phyloP scores from a whole-genome alignment of 2,797 vertebrate species.

The Luscinia megarhynchos region DNA sequence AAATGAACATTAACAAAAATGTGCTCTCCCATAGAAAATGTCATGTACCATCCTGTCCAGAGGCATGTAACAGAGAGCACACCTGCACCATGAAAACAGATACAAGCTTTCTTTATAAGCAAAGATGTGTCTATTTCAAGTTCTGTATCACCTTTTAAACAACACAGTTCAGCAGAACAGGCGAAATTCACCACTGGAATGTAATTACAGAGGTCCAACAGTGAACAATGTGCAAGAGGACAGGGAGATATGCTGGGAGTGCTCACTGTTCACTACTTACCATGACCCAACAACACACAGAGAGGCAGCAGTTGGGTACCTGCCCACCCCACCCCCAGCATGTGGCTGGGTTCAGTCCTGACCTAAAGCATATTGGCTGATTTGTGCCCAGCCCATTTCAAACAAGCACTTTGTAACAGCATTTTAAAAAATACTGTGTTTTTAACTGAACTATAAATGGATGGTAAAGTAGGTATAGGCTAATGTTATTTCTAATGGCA shows the following conservation, averaged over 20 bases:
- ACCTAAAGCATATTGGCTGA: background rate
- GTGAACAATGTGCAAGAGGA: background rate
- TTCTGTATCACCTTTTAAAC: background rate
- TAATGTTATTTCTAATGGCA: background rate
- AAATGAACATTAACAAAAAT: background rate
- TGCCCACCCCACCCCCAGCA: background rate
- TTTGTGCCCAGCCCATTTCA: background rate
- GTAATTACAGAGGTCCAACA: background rate
- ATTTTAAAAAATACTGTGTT: background rate
- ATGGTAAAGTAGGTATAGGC: background rate
- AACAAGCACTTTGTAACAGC: background rate
- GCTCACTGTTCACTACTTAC: accelerated
- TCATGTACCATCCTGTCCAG: background rate
- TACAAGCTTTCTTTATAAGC: background rate
- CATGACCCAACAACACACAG: background rate
- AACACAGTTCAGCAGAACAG: background rate
- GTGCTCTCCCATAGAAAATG: background rate
- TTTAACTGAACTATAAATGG: background rate
- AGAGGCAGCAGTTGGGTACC: background rate
- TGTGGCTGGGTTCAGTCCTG: background rate
- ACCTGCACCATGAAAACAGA: background rate
- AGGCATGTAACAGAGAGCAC: background rate
- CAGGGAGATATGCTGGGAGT: background rate
- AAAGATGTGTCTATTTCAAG: background rate
- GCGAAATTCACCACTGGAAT: background rate